Percentiles rank a stretch among this genome's conserved stretches.
Evolutionary conservation across 2,888 invertebrate species (phyloP).

Genomic region (Eupeodes luniger): DNA sequence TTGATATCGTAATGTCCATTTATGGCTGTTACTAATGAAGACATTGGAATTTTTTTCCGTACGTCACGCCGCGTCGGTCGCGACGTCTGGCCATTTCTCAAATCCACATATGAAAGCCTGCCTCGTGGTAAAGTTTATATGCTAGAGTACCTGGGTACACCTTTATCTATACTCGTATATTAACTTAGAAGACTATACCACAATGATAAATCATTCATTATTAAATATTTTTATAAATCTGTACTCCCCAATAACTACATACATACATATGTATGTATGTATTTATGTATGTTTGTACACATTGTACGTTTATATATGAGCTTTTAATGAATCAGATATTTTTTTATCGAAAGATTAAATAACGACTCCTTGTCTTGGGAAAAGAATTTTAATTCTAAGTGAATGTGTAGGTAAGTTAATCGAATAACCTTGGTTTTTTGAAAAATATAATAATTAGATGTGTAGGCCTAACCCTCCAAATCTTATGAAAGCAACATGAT

Average conservation of each 20-base stretch:
- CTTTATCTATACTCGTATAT: too few species aligned
- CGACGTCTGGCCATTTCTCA: conserved; percentile 25
- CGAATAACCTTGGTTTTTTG: background rate
- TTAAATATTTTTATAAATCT: conserved; percentile 4
- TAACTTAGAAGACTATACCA: background rate
- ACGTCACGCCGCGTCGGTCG: background rate
- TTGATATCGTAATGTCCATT: conserved; percentile 60
- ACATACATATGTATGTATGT: too few species aligned
- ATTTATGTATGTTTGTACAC: too few species aligned
- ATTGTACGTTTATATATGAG: background rate
- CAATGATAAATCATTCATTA: conserved; percentile 9
- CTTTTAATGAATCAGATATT: conserved; percentile 8
- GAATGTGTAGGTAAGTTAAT: background rate
- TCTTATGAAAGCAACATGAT: too few species aligned
- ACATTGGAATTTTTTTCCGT: conserved; percentile 60
- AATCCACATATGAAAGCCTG: background rate
- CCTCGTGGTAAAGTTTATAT: conserved; percentile 18
- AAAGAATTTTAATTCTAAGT: conserved; percentile 16
- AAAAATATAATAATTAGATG: background rate
- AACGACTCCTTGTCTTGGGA: background rate
- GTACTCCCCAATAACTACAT: conserved; percentile 11
- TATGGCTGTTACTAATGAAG: conserved; percentile 70
- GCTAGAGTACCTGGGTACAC: background rate
- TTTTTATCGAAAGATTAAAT: background rate
- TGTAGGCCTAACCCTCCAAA: too few species aligned